Conservation (phyloP, 2,113 vertebrate genomes). For the Gila orcuttii region DNA sequence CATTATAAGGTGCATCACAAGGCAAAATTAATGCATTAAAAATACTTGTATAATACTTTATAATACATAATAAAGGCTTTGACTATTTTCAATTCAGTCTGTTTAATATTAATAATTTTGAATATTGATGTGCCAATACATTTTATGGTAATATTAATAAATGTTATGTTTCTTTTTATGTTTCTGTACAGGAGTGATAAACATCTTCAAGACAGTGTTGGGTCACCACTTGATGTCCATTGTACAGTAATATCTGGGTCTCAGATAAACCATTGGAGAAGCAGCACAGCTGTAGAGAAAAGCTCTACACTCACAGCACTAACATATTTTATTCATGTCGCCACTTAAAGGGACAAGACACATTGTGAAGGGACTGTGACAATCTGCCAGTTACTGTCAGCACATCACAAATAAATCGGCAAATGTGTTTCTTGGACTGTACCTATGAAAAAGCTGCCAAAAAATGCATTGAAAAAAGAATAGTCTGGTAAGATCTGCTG, state of each 20-base stretch:
- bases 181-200: not conserved
- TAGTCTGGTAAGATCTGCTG: too few relatives aligned
- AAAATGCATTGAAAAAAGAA: not conserved
- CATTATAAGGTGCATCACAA: too few relatives aligned
- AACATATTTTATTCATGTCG: constrained; percentile 46
- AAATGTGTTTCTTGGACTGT: not conserved
- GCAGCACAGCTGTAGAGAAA: constrained; percentile 15
- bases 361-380: constrained; percentile 10
- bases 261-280: not conserved
- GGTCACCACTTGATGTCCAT: not conserved
- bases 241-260: not conserved
- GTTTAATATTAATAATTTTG: not conserved
- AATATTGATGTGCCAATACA: not conserved
- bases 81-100: not conserved
- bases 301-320: not conserved
- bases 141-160: too few relatives aligned
- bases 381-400: constrained; percentile 24
- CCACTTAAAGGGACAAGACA: constrained; percentile 4
- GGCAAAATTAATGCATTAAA: too few relatives aligned
- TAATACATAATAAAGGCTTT: too few relatives aligned
- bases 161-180: not conserved
- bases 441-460: not conserved
- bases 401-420: not conserved
- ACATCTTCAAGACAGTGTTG: not conserved
- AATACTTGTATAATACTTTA: too few relatives aligned